phyloP scores from a whole-genome alignment of 2,797 vertebrate species.

The Sorex maritimensis region DNA sequence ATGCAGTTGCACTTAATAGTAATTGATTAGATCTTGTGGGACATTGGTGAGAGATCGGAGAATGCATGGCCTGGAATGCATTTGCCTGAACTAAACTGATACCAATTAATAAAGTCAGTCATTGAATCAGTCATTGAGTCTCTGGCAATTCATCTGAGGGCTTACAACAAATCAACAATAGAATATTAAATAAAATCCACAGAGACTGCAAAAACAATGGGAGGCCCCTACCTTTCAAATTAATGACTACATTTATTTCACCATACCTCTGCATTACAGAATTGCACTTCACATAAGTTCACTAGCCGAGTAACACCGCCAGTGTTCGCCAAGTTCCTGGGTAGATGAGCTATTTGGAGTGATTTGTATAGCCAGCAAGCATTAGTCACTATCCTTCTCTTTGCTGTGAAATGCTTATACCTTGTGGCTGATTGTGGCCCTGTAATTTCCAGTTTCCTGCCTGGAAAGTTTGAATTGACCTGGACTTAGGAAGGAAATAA shows the following conservation, averaged over 20 bases:
- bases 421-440: background rate
- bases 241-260: background rate
- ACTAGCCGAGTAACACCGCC: background rate
- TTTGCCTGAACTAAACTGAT: background rate
- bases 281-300: background rate
- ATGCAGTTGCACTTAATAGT: background rate
- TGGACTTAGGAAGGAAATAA: no score
- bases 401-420: background rate
- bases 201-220: background rate
- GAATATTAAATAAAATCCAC: conserved; percentile 32
- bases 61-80: background rate
- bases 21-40: background rate
- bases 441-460: background rate
- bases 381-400: background rate
- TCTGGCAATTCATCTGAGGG: conserved; percentile 32
- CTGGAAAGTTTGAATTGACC: no score
- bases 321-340: background rate
- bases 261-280: background rate
- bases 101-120: background rate
- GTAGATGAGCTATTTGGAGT: conserved; percentile 8
- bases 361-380: background rate
- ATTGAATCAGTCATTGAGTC: background rate
- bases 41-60: background rate
- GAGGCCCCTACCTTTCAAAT: background rate
- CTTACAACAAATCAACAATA: conserved; percentile 42